phyloP scores from a whole-genome alignment of 2,888 invertebrate species.

The Seira ritae region DNA sequence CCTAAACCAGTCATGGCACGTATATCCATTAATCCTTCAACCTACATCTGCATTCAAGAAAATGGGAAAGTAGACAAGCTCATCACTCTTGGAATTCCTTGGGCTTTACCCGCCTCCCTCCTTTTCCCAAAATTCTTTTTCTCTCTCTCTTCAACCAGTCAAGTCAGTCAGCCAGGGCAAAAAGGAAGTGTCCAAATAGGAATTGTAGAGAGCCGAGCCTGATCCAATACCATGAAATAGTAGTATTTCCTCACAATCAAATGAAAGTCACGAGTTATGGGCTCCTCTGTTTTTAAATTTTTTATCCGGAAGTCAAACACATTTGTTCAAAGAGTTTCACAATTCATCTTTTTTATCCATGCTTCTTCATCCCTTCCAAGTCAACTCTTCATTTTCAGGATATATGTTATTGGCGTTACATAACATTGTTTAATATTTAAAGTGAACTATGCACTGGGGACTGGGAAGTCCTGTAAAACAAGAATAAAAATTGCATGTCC shows the following conservation, averaged over 20 bases:
- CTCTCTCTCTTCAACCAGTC: not conserved
- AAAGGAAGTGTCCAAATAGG: not conserved
- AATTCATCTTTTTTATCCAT: slow-evolving; percentile 33
- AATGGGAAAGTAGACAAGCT: slow-evolving; percentile 66
- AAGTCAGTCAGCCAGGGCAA: too few species aligned
- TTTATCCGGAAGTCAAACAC: slow-evolving; percentile 54
- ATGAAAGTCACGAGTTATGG: slow-evolving; percentile 43
- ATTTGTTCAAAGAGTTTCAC: slow-evolving; percentile 39
- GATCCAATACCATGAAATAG: too few species aligned
- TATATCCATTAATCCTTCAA: slow-evolving; percentile 66
- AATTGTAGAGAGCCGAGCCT: not conserved
- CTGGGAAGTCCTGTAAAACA: not conserved
- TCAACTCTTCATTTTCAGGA: not conserved
- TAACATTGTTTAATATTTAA: not conserved
- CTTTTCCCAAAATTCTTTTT: slow-evolving; percentile 12
- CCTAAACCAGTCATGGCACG: slow-evolving; percentile 64
- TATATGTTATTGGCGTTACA: not conserved
- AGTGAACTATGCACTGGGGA: slow-evolving; percentile 6
- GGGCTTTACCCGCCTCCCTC: slow-evolving; percentile 10
- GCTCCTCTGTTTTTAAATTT: slow-evolving; percentile 52
- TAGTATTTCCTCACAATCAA: not conserved
- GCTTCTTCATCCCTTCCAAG: not conserved
- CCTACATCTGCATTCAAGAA: slow-evolving; percentile 62
- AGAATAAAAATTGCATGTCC: not conserved
- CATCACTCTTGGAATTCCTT: slow-evolving; percentile 62